Evolutionary conservation across 1,140 invertebrate species (phyloP), one percentile per base, ranked within the genome.

Genomic region (Drosophila kanapiae): DNA sequence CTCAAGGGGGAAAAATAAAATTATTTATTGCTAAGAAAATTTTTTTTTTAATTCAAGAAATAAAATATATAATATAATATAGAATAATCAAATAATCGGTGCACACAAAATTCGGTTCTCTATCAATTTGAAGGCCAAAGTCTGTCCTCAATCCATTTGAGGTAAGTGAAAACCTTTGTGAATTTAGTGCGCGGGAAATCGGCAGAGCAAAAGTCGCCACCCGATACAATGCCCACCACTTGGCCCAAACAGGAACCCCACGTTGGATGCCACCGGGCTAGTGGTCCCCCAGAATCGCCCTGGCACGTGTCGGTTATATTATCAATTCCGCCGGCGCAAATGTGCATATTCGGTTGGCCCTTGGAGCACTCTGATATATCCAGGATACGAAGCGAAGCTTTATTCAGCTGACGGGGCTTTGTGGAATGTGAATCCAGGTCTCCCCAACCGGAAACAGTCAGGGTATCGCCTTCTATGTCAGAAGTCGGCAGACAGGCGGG

Each of bases 1-100:
- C 37, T 91, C 18, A 27, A 71, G 5, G 29, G 11, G 3, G 10
- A n/a, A 13, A 10, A 51, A 14, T 45, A 72, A 53, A 72, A 0
- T 29, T 35, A 53, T 14, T 37, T 38, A 38, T 9, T 23, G 33
- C 2, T 54, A 23, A 23, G 33, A 38, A 56, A 56, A 23, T 7
- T 47, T 16, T 56, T 11, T 2, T 23, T 23, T 23, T 23, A 23
- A 23, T 23, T 23, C 23, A 23, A 2, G 23, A 23, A 23, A 23
- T 23, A 23, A 23, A 23, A 23, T 23, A 23, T 23, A 23, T 23
- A 23, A 23, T 3, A 23, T 23, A 23, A 3, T 23, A 23, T 23
- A 23, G 23, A 23, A 23, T 23, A 2, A n/a, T n/a, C n/a, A n/a
- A n/a, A 23, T 23, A 23, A 23, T 23, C 23, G 23, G 23, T 23